Evolutionary conservation across 2,888 invertebrate genomes (phyloP).

Genomic region (Boloria euphrosyne): DNA sequence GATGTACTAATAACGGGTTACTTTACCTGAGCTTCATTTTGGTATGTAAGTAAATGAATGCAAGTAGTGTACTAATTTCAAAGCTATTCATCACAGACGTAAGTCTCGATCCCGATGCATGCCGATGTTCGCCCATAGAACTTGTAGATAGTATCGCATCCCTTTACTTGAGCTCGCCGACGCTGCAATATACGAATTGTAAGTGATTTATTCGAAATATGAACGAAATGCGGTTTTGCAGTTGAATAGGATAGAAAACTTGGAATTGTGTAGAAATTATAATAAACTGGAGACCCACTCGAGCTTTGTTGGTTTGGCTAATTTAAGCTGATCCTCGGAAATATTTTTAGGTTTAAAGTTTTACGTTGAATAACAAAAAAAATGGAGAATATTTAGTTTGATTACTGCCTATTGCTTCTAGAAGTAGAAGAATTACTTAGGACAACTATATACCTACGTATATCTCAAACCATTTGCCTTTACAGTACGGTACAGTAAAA

Average conservation of each 20-base stretch:
- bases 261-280: background rate
- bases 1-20: background rate
- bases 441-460: too few species aligned
- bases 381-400: too few species aligned
- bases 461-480: too few species aligned
- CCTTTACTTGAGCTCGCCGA: conserved; percentile 8
- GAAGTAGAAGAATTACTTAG: too few species aligned
- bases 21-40: background rate
- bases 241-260: background rate
- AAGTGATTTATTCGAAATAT: conserved; percentile 14
- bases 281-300: background rate
- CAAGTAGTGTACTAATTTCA: conserved; percentile 9
- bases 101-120: conserved; percentile 43
- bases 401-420: too few species aligned
- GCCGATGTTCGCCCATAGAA: conserved; percentile 60
- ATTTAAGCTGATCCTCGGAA: too few species aligned
- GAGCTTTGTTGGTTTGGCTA: background rate
- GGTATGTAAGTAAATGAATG: background rate
- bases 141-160: conserved; percentile 23
- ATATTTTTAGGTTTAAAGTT: too few species aligned
- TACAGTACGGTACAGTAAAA: too few species aligned
- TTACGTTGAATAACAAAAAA: too few species aligned
- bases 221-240: conserved; percentile 1
- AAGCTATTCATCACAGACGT: conserved; percentile 35
- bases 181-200: conserved; percentile 13